Base-by-base conservation (phyloP, 2,113 vertebrate genomes). In the Mugil cephalus region DNA sequence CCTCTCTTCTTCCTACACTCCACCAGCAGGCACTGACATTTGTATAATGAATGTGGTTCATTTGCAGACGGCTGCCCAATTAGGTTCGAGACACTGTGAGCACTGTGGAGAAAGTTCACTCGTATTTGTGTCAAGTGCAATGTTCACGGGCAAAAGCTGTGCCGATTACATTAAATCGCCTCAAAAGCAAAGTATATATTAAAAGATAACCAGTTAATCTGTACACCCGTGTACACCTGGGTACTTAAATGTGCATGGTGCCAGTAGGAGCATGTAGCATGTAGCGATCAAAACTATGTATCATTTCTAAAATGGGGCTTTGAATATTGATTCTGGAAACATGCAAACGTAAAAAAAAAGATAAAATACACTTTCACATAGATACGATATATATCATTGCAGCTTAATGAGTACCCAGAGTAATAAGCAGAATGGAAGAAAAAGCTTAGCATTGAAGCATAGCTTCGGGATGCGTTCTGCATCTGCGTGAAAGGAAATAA, bases 1-100 rank as follows among this genome's bases (percentile, higher is more conserved):
- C 45, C 15, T 73, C 69, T 69, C 51, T 59, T 62, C 68, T 66
- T 81, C 82, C 86, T 42, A 76, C 83, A 76, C 86, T 86, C 67
- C 81, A 80, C 64, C 84, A 82, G 83, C 80, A 88, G 79, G 77
- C 76, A 54, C 66, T 88, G 87, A 83, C 88, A 89, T 84, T 88
- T 83, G 58, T 84, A 69, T 90, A 84, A 91, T 86, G 86, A 88
- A 75, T 63, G 67, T 59, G 82, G 54, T 46, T 89, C 69, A 73
- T 71, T 85, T 87, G 81, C 73, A 75, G 76, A 85, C 10, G 21
- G 65, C 64, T 63, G 63, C 69, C 87, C 79, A 82, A 85, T 81
- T 82, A 86, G 64, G 66, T 73, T 69, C 58, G 18, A 83, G 74
- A 83, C 55, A 47, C 58, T 10, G 36, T 38, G 66, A 47, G 54